These are phyloP conservation scores for Anseranas semipalmata DNA, from an alignment of 2,113 vertebrate species.

Conservation along the genomic window DNA sequence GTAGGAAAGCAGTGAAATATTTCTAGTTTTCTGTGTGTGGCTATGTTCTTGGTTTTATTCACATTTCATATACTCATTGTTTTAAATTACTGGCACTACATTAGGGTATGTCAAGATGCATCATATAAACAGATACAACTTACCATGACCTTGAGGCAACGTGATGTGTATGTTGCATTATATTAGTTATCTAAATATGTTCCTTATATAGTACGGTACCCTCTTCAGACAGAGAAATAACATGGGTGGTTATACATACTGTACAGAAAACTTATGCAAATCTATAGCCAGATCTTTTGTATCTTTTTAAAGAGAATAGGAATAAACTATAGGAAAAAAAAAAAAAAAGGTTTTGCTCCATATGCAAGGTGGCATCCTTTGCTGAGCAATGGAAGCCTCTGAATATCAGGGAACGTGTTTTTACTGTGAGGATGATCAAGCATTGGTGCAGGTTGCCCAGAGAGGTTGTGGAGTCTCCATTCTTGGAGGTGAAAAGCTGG, in stretches of 20 bases:
- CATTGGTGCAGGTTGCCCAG: not conserved
- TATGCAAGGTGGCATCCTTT: not conserved
- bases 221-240: not conserved
- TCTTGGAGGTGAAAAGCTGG: not conserved
- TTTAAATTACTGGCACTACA: slow-evolving; percentile 47
- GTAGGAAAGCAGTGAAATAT: not conserved
- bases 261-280: not conserved
- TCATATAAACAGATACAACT: slow-evolving; percentile 36
- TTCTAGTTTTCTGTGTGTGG: not conserved
- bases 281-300: not conserved
- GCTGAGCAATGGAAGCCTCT: not conserved
- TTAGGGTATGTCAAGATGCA: slow-evolving; percentile 43
- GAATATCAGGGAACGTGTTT: fast-evolving
- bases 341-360: not conserved
- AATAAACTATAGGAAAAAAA: not conserved
- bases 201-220: not conserved
- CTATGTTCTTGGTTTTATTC: not conserved
- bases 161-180: slow-evolving; percentile 37
- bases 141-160: slow-evolving; percentile 56
- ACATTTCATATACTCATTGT: slow-evolving; percentile 14
- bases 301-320: not conserved
- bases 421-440: not conserved
- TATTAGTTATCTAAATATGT: slow-evolving; percentile 42
- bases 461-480: not conserved
- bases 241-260: not conserved